Conservation (phyloP, 2,797 vertebrate genomes). For the Scomberomorus guttatus region DNA sequence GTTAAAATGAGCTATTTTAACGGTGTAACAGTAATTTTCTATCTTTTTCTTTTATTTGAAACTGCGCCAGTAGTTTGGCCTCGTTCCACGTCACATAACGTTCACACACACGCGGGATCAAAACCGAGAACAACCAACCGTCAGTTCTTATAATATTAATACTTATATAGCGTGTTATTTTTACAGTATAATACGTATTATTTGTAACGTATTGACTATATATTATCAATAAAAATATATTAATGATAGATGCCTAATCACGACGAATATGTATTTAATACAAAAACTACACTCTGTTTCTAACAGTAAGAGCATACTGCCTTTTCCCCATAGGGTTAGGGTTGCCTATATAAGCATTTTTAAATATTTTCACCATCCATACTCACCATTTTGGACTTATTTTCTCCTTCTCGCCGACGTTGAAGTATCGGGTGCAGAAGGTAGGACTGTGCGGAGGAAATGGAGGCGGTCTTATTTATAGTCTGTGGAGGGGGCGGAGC, state of each 20-base stretch:
- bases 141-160: too few species aligned
- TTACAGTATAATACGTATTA: not conserved
- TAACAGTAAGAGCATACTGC: accelerated
- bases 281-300: too few species aligned
- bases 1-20: accelerated
- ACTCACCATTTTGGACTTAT: slow-evolving; percentile 71
- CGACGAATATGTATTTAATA: not conserved
- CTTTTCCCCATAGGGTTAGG: too few species aligned
- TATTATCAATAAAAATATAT: not conserved
- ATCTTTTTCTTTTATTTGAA: not conserved
- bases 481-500: not conserved
- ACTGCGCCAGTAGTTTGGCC: slow-evolving; percentile 18
- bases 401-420: slow-evolving; percentile 69
- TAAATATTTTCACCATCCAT: accelerated
- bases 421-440: slow-evolving; percentile 72
- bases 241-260: not conserved
- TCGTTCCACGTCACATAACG: not conserved
- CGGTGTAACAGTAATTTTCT: too few species aligned
- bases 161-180: accelerated
- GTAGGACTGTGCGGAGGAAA: not conserved
- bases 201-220: too few species aligned
- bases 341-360: accelerated
- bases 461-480: slow-evolving; percentile 14
- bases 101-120: not conserved
- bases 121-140: too few species aligned